Conservation (phyloP, 2,797 vertebrate species). For the Danio tinwini region DNA sequence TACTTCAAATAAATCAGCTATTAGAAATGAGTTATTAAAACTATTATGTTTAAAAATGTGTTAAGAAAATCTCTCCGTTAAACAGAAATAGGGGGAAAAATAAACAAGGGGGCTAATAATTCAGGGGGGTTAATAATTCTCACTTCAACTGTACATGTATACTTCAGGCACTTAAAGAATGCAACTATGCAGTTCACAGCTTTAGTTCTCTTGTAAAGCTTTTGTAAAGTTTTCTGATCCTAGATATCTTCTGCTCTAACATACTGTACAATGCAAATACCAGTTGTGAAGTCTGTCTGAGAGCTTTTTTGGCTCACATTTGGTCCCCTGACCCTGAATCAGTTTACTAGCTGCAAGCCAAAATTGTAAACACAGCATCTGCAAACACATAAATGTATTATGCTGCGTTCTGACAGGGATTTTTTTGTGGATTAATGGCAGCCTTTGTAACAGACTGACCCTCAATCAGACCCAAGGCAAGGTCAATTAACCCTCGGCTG, state of each 20-base stretch:
- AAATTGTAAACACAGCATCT: slow-evolving; percentile 27
- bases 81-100: no score
- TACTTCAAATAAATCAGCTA: no score
- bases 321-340: slow-evolving; percentile 7
- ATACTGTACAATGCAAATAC: not conserved
- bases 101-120: no score
- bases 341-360: slow-evolving; percentile 12
- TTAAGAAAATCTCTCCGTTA: no score
- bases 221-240: not conserved
- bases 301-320: not conserved
- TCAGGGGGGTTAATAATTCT: no score
- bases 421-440: slow-evolving; percentile 36
- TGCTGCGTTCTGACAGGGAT: slow-evolving; percentile 16
- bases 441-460: slow-evolving; percentile 21
- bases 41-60: no score
- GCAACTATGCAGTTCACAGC: not conserved
- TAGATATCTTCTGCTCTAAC: not conserved
- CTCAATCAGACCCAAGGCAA: slow-evolving; percentile 34
- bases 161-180: not conserved
- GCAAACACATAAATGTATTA: slow-evolving; percentile 19
- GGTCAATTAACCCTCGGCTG: slow-evolving; percentile 39
- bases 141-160: no score
- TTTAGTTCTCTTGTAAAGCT: not conserved
- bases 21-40: no score
- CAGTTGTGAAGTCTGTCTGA: slow-evolving; percentile 1